A percentile compares a stretch with the other conserved stretches of the same genome.
Conservation (phyloP, 2,888 invertebrate species). For the Coenonympha glycerion region DNA sequence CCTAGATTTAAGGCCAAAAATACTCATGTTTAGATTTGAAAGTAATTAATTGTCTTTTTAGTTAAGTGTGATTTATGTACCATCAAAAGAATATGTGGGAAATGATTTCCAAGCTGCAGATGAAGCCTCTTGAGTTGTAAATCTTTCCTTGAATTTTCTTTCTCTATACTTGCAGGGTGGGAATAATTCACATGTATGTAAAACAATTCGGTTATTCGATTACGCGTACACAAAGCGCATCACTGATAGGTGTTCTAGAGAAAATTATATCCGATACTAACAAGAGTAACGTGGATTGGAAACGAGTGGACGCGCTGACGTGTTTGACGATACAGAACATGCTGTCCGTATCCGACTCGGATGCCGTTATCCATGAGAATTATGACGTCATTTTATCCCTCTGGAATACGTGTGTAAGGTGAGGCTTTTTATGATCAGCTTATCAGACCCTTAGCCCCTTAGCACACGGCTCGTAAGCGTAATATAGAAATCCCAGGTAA, state of each 20-base stretch:
- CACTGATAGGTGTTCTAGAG: slow-evolving; percentile 44
- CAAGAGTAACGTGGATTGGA: slow-evolving; percentile 42
- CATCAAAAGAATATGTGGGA: too few species aligned
- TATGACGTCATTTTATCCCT: slow-evolving; percentile 32
- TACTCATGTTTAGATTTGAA: too few species aligned
- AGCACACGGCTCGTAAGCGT: too few species aligned
- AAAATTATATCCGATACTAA: slow-evolving; percentile 40
- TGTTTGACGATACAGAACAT: slow-evolving; percentile 35
- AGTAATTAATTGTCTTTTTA: too few species aligned
- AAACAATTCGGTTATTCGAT: slow-evolving; percentile 42
- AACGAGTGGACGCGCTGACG: slow-evolving; percentile 40
- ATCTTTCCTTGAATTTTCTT: neutral
- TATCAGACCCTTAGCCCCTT: neutral
- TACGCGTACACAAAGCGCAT: slow-evolving; percentile 39
- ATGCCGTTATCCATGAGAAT: slow-evolving; percentile 1
- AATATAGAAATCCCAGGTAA: too few species aligned
- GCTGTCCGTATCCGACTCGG: neutral
- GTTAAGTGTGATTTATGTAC: too few species aligned
- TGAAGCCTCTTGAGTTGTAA: too few species aligned
- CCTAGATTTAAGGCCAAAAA: too few species aligned
- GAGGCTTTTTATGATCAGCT: slow-evolving; percentile 16
- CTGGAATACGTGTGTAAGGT: slow-evolving; percentile 67
- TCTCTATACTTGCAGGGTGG: slow-evolving; percentile 48
- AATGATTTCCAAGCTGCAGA: too few species aligned
- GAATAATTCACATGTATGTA: slow-evolving; percentile 49